Evolutionary conservation across 1,140 invertebrate genomes (phyloP).

Genomic region (Heliconius congener): DNA sequence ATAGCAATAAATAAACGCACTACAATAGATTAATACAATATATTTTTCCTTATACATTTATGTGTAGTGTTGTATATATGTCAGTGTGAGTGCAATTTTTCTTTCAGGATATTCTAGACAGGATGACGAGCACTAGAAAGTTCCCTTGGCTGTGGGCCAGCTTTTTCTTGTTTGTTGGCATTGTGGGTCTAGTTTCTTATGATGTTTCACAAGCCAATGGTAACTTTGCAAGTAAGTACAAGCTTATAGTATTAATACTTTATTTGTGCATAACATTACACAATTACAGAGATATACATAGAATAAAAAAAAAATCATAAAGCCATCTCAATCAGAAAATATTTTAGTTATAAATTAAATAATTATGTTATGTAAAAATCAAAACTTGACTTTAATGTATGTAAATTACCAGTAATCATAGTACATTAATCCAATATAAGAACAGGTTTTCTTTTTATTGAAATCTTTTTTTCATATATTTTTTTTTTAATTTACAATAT

Average conservation of each 20-base stretch:
- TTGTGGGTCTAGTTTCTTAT: conserved; percentile 73
- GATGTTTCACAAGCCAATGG: conserved; percentile 67
- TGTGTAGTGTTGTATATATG: background rate
- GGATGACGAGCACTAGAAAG: conserved; percentile 77
- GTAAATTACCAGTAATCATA: background rate
- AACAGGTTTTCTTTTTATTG: background rate
- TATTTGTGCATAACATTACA: no score
- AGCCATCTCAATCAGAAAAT: no score
- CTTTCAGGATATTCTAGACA: conserved; percentile 78
- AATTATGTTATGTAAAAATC: background rate
- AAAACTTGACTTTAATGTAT: background rate
- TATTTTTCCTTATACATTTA: background rate
- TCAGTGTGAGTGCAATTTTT: background rate
- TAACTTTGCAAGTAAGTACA: conserved; percentile 71
- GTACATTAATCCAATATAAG: background rate
- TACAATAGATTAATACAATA: background rate
- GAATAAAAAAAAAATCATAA: no score
- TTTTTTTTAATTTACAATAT: background rate
- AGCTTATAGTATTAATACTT: background rate
- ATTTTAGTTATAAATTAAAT: no score
- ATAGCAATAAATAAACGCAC: background rate
- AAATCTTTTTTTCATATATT: background rate
- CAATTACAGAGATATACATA: no score
- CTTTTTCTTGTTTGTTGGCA: conserved; percentile 77
- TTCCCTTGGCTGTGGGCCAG: conserved; percentile 83